phyloP scores from a whole-genome alignment of 1,140 invertebrate genomes.

The Sycophaga agraensis region DNA sequence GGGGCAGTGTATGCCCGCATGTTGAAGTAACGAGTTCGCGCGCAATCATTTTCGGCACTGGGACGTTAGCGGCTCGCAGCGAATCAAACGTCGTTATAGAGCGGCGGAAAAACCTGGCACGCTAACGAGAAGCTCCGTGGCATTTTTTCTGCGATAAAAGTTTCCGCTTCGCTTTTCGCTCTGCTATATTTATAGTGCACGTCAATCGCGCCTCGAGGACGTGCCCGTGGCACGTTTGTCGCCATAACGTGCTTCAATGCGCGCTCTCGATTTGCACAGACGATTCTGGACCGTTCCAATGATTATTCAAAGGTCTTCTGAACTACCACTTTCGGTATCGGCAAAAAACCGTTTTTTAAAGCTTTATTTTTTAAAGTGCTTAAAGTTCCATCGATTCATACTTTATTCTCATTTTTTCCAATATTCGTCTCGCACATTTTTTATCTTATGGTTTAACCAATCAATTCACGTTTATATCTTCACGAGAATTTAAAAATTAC shows the following conservation, averaged over 20 bases:
- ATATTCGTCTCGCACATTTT: neutral
- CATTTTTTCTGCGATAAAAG: neutral
- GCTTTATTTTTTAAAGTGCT: too few relatives aligned
- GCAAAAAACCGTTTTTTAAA: neutral
- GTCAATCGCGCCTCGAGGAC: neutral
- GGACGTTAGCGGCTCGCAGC: neutral
- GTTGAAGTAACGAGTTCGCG: conserved; percentile 1
- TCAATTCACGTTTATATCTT: neutral
- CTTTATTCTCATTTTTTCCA: neutral
- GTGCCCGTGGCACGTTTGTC: neutral
- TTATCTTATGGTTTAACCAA: neutral
- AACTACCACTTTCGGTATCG: too few relatives aligned
- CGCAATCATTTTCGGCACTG: conserved; percentile 10
- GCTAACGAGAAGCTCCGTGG: conserved; percentile 8
- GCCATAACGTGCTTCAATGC: neutral
- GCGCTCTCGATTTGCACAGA: neutral
- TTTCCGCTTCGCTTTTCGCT: neutral
- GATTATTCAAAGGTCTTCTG: neutral
- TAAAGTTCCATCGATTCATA: too few relatives aligned
- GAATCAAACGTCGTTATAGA: conserved; percentile 12
- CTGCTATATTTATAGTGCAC: neutral
- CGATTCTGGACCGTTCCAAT: neutral
- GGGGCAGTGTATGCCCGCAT: neutral
- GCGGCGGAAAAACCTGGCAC: conserved; percentile 3
- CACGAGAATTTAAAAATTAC: neutral